Evolutionary conservation across 92 coral and sea anemone species (phyloP), one percentile per base, ranked within the genome.

Genomic region (Phenganax stokvisi): DNA sequence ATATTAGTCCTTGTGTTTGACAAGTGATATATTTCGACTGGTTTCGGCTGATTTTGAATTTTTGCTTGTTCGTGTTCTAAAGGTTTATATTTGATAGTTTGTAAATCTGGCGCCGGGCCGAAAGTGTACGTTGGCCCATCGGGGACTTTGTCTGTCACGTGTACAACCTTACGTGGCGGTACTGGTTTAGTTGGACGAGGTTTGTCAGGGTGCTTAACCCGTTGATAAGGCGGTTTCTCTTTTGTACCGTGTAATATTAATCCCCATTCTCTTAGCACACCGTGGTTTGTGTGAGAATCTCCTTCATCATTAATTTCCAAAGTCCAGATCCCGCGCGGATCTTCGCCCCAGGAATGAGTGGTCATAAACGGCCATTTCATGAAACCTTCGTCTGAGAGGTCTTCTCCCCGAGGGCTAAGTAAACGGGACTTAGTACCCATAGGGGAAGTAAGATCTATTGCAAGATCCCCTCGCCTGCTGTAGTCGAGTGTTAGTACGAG

Each of bases 301-400:
- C 99, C 99, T 27, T 90, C 83, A 86, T 96, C 99, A 68, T 92
- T 90, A 72, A 96, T 96, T 73, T 96, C 97, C 60, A 96, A 81
- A 27, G 97, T 96, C 99, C 99, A 96, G 52, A 87, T 87, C n/a
- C 99, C 99, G 30, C 97, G 84, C 8, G 99, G 99, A 80, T 96
- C 99, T 91, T 96, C 99, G 28, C 99, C 99, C 99, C 99, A 96
- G 6, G 97, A 88, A 59, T 96, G 99, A 61, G 99, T 96, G 53
- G 99, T 96, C 99, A 96, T 96, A 67, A 96, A 96, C 71, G 99
- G 99, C 99, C 99, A 96, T 85, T 96, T 96, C 58, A 97, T 86
- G 85, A 96, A 96, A n/a, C 99, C 99, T 84, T 96, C 99, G 79
- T 92, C 91, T 9, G 99, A 96, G 84, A 87, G 80, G 85, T 96